Base-by-base conservation (phyloP, 2,888 invertebrate species). In the Lasioglossum vierecki region DNA sequence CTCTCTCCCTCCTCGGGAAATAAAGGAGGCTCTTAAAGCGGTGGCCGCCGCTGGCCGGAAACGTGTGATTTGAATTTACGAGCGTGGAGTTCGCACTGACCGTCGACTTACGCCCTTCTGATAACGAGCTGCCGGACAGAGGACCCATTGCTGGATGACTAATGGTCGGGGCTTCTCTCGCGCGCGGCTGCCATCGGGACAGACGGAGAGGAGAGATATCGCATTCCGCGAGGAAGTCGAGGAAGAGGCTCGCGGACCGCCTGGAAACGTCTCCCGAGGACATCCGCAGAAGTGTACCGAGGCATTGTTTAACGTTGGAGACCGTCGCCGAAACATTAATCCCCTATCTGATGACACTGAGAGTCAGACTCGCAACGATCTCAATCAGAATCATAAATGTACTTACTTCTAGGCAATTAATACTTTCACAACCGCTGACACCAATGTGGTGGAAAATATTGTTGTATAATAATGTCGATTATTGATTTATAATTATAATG, bases 141-240 rank as follows among this genome's bases (percentile, higher is more conserved):
- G 89, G 91, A 88, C 85, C 89, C 89, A 91, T 90, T 90, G 89
- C 91, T 79, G 76, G 90, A 90, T 90, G 90, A 90, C 91, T 90
- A 90, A 90, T 90, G 89, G 89, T 78, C 84, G 85, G 71, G 57
- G 86, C 76, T 81, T 82, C 84, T 79, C 79, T n/a, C n/a, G 79
- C 60, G 63, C 80, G 53, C 63, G 70, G 74, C 30, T 39, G 11
- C 53, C 73, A 78, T 26, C 26, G 70, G 46, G 66, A 80, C 41
- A 53, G 75, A 82, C 76, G 72, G 53, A 83, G 80, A 79, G 74
- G 66, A 76, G 73, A 72, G 68, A 82, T 83, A 82, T 89, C 82
- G 83, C 88, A 88, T 91, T 88, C 90, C 90, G 76, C 74, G 80
- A 73, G 35, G 35, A 66, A 63, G 46, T 68, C 82, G 57, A 80